A percentile compares a stretch with the other conserved stretches of the same genome.
Conservation (phyloP, 2,797 vertebrate species). For the Sardinella longiceps region DNA sequence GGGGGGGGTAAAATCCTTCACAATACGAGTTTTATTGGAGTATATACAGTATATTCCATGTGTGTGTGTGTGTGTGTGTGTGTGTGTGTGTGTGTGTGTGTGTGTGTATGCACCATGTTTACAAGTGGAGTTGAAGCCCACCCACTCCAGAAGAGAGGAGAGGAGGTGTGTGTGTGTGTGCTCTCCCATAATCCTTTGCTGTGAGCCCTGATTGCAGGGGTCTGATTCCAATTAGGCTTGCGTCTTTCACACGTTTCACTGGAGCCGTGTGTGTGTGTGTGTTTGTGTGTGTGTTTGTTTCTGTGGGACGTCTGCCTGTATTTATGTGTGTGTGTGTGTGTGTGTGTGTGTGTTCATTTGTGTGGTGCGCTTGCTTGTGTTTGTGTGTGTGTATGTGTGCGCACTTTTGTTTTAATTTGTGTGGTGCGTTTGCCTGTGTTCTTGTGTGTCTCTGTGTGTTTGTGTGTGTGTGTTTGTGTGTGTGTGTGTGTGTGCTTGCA, state of each 20-base stretch:
- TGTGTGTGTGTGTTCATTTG: background rate
- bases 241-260: background rate
- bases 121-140: no score
- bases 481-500: background rate
- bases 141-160: background rate
- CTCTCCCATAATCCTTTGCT: background rate
- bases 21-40: background rate
- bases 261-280: background rate
- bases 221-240: slow-evolving; percentile 11
- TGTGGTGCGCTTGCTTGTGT: background rate
- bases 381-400: background rate
- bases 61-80: slow-evolving; percentile 2
- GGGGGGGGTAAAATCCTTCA: background rate
- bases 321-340: slow-evolving; percentile 18
- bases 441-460: background rate
- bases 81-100: background rate
- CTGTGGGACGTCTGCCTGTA: no score
- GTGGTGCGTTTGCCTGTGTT: background rate
- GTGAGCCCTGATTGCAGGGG: background rate
- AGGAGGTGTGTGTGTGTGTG: background rate
- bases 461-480: background rate
- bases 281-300: slow-evolving; percentile 18
- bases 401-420: background rate
- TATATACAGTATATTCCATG: background rate
- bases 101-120: background rate